Percentiles rank a stretch among this genome's conserved stretches.
Evolutionary conservation across 23 tunicate genomes (phyloP).

Genomic region (Ascidia mentula): DNA sequence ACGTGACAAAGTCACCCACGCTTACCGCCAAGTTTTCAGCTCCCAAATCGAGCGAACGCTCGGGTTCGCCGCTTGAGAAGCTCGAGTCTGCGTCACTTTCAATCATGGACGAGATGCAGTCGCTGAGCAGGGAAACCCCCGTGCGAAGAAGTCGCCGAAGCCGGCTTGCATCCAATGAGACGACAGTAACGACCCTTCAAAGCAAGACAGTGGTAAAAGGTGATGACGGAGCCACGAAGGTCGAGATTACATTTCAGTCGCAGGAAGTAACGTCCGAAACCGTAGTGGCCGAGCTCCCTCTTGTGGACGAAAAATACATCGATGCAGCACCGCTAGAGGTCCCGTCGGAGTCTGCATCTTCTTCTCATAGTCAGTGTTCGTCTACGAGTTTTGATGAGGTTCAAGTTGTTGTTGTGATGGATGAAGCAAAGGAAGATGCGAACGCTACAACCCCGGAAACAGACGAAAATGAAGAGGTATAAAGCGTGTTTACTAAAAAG

Average conservation of each 20-base stretch:
- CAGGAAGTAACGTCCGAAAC: neutral
- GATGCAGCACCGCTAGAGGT: neutral
- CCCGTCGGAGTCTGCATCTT: neutral
- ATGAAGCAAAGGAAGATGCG: neutral
- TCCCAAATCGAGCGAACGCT: neutral
- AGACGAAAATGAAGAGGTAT: neutral
- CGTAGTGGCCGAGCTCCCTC: conserved; percentile 10
- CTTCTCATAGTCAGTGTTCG: neutral
- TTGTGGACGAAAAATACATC: neutral
- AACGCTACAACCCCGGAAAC: neutral
- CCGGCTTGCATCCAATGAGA: conserved; percentile 13
- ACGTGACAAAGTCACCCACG: conserved; percentile 13
- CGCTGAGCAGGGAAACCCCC: neutral
- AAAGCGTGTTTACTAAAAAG: too few relatives aligned
- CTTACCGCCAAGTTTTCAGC: conserved; percentile 2
- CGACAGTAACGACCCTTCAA: conserved; percentile 2
- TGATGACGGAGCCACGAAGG: neutral
- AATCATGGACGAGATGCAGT: conserved; percentile 30
- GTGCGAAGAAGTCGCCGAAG: neutral
- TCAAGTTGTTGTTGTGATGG: neutral
- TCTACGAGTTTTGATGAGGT: neutral
- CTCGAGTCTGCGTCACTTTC: conserved; percentile 16
- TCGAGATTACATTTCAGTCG: neutral
- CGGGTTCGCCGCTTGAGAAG: neutral
- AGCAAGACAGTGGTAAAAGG: neutral